A percentile compares a stretch with the other conserved stretches of the same genome.
phyloP scores from a whole-genome alignment of 2,797 vertebrate genomes.

The Sebastes paucispinis region DNA sequence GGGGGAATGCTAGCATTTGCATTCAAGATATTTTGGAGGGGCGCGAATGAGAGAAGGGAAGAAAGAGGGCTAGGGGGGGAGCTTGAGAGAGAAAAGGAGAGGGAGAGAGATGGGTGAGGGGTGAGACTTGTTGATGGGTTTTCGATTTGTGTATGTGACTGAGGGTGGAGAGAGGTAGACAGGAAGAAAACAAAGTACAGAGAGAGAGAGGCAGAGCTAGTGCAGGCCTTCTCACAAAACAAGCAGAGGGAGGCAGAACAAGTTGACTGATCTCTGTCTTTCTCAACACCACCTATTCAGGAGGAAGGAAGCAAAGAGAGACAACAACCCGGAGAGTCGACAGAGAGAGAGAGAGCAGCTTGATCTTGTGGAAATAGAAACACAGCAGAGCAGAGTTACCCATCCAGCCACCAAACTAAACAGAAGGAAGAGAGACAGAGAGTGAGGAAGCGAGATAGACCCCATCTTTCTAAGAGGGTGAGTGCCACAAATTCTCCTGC shows the following conservation, averaged over 20 bases:
- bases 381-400: slow-evolving; percentile 26
- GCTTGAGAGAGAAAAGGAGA: slow-evolving; percentile 40
- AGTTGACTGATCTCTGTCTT: slow-evolving; percentile 48
- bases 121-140: slow-evolving; percentile 66
- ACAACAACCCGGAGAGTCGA: slow-evolving; percentile 18
- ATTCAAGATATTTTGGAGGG: slow-evolving; percentile 63
- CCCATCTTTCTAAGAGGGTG: slow-evolving; percentile 58
- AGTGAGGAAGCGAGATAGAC: slow-evolving; percentile 26
- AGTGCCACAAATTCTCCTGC: slow-evolving; percentile 67
- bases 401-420: slow-evolving; percentile 37
- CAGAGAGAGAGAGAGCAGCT: slow-evolving; percentile 8
- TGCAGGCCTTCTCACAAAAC: slow-evolving; percentile 42
- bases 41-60: slow-evolving; percentile 53
- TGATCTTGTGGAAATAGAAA: slow-evolving; percentile 43
- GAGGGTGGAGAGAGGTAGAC: slow-evolving; percentile 69
- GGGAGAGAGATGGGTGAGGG: slow-evolving; percentile 58
- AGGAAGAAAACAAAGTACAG: slow-evolving; percentile 56
- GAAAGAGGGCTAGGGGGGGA: slow-evolving; percentile 31
- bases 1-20: slow-evolving; percentile 60
- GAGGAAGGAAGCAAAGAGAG: slow-evolving; percentile 62
- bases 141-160: slow-evolving; percentile 68
- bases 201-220: slow-evolving; percentile 21
- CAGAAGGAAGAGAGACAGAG: slow-evolving; percentile 41
- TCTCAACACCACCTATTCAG: slow-evolving; percentile 55
- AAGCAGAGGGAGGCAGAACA: slow-evolving; percentile 42